These are phyloP conservation scores for Eulemur macaco DNA, from an alignment of 2,113 vertebrate genomes.

Conservation along the genomic window DNA sequence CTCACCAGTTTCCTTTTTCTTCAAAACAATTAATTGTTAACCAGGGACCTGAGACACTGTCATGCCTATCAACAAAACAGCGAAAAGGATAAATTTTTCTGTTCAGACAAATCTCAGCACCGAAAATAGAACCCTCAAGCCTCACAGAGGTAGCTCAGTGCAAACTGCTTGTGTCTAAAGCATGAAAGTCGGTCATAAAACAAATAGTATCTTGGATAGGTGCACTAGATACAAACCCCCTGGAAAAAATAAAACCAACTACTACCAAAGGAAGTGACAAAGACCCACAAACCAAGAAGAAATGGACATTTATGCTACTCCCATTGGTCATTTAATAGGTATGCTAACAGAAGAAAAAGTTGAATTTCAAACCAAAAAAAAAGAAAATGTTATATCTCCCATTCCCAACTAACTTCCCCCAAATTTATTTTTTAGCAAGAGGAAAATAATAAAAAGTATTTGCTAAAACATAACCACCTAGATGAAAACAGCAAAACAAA, in stretches of 20 bases:
- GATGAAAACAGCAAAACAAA: slow-evolving; percentile 30
- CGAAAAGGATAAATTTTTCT: background rate
- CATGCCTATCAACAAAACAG: background rate
- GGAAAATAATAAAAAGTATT: slow-evolving; percentile 2
- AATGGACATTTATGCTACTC: background rate
- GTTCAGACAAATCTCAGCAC: background rate
- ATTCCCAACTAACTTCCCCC: background rate
- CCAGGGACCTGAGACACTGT: background rate
- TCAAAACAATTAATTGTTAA: slow-evolving; percentile 1
- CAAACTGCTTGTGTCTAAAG: background rate
- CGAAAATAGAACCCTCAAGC: background rate
- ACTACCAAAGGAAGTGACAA: background rate
- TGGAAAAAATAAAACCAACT: background rate
- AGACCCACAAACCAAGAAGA: background rate
- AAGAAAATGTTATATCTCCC: background rate
- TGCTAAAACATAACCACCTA: slow-evolving; percentile 14
- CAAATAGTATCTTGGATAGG: background rate
- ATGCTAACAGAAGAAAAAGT: background rate
- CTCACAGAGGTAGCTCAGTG: background rate
- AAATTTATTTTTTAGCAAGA: background rate
- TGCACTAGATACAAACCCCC: background rate
- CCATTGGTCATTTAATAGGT: background rate
- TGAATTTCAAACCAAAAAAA: slow-evolving; percentile 23
- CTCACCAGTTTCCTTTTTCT: background rate
- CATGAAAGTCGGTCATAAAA: background rate